Conservation (phyloP, 2,888 invertebrate species). For the Athrips mouffetella region DNA sequence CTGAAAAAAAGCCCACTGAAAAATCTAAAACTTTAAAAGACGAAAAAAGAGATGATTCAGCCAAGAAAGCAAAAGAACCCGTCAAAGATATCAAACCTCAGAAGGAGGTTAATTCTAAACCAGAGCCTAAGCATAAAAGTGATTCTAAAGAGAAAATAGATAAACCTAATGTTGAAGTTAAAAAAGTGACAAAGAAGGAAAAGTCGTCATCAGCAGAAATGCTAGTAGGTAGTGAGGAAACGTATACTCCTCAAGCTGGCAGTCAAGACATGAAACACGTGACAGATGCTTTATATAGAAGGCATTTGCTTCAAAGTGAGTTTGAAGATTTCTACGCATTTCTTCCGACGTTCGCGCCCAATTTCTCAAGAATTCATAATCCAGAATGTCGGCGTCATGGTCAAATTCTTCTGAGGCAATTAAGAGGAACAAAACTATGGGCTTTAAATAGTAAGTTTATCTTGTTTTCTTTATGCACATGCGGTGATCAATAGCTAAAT, state of each 20-base stretch:
- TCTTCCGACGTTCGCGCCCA: slow-evolving; percentile 83
- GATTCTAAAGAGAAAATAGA: slow-evolving; percentile 27
- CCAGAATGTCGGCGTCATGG: slow-evolving; percentile 83
- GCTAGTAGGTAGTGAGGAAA: slow-evolving; percentile 35
- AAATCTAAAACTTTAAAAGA: slow-evolving; percentile 12
- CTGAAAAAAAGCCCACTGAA: slow-evolving; percentile 19
- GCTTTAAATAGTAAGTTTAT: slow-evolving; percentile 82
- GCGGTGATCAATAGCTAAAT: no score
- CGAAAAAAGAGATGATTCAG: slow-evolving; percentile 15
- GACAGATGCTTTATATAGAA: slow-evolving; percentile 58
- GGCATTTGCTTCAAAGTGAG: slow-evolving; percentile 71
- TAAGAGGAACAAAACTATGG: slow-evolving; percentile 84
- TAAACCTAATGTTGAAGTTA: slow-evolving; percentile 18
- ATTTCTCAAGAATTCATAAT: slow-evolving; percentile 81
- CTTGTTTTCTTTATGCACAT: no score
- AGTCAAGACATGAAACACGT: slow-evolving; percentile 53
- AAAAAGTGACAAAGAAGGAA: slow-evolving; percentile 28
- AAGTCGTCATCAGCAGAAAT: slow-evolving; percentile 34
- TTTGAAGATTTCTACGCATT: slow-evolving; percentile 81
- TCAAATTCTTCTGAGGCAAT: slow-evolving; percentile 82
- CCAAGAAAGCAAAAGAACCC: slow-evolving; percentile 21
- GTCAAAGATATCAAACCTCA: slow-evolving; percentile 16
- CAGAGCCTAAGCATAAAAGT: slow-evolving; percentile 30
- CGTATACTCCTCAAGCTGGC: slow-evolving; percentile 34
- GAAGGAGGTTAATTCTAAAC: slow-evolving; percentile 24